Conservation (phyloP, 2,797 vertebrate genomes). For the Pseudochaenichthys georgianus region DNA sequence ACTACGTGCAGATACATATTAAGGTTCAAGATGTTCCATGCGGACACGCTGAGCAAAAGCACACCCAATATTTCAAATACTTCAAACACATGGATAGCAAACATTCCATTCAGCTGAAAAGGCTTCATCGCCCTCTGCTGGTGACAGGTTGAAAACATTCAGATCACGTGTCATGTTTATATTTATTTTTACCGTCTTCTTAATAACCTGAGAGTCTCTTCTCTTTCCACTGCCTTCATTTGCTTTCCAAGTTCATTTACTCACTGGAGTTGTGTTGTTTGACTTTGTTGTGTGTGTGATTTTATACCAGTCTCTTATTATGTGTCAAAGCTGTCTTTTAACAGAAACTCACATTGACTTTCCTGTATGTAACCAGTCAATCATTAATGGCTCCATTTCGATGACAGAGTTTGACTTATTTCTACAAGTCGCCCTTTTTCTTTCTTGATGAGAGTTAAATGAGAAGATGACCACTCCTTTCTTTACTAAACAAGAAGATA, state of each 20-base stretch:
- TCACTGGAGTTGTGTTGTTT: slow-evolving; percentile 41
- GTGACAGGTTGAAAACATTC: background rate
- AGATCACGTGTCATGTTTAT: slow-evolving; percentile 5
- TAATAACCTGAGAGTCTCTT: slow-evolving; percentile 10
- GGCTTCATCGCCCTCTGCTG: slow-evolving; percentile 53
- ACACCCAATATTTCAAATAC: background rate
- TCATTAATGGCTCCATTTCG: slow-evolving; percentile 20
- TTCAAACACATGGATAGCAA: background rate
- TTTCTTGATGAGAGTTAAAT: background rate
- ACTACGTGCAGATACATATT: background rate
- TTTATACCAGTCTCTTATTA: slow-evolving; percentile 23
- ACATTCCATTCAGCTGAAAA: background rate
- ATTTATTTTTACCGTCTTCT: slow-evolving; percentile 35
- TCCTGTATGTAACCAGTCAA: slow-evolving; percentile 14
- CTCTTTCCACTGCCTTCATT: slow-evolving; percentile 50
- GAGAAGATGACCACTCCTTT: background rate
- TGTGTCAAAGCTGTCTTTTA: slow-evolving; percentile 51
- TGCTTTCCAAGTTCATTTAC: slow-evolving; percentile 4
- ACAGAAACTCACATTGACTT: slow-evolving; percentile 5
- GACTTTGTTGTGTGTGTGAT: slow-evolving; percentile 30
- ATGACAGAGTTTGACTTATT: background rate
- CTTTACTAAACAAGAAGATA: background rate
- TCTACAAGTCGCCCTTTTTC: background rate
- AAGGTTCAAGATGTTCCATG: background rate
- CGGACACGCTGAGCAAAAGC: background rate